Base-by-base conservation (phyloP, 2,888 invertebrate species). In the Rhingia rostrata region DNA sequence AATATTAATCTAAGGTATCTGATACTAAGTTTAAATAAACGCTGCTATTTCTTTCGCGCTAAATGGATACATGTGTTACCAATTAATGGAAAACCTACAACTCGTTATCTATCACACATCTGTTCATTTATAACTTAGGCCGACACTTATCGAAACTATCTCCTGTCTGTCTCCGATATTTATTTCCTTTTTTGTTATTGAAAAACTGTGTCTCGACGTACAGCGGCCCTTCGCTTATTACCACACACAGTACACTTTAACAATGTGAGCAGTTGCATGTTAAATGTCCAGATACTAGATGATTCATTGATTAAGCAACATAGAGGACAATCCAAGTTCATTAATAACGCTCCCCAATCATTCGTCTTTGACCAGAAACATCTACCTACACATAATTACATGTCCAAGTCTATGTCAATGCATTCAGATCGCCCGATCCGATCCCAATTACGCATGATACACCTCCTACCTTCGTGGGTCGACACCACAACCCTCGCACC, bases 341-440 rank as follows among this genome's bases (percentile, higher is more conserved):
- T 81, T 77, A 70, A 77, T 77, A 58, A 70, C 41, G 41, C 63
- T 45, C 69, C 58, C 47, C 49, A 49, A 75, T 70, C 69, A 66
- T 67, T 72, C 56, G n/a, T 45, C 32, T 56, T 35, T 49, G 37
- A 51, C 12, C 12, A 77, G 41, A 56, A 51, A 78, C 78, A 78
- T 72, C 51, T 78, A 78, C 78, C 79, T 78, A 83, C 49, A 72
- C 67, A 61, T 78, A 78, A 83, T 83, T 78, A 83, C 49, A 72
- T 72, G 66, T 53, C 53, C 58, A 41, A 78, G 54, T 32, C 72
- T 14, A 67, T 73, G 61, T 73, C 67, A 56, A 73, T 73, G 66
- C 66, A 61, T 51, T 67, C 53, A 35, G 39, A 53, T 47, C 22
- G 22, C 22, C 22, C 77, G 37, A 39, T 67, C 49, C 45, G 35